Conservation (phyloP, 2,888 invertebrate genomes). For the Ennomos fuscantarius region DNA sequence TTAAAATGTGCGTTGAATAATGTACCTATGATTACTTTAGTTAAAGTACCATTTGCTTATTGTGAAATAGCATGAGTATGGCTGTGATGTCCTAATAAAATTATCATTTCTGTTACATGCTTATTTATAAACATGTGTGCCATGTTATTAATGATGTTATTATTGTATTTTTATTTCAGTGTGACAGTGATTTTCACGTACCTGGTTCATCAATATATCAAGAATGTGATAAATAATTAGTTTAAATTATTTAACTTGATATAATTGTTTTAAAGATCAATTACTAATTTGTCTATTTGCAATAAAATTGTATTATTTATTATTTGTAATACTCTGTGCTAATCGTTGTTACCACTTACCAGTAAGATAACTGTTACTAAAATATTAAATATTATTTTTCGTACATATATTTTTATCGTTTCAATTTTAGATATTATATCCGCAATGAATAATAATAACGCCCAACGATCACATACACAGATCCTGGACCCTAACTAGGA, state of each 20-base stretch:
- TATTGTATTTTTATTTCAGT: constrained; percentile 70
- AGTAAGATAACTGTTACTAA: constrained; percentile 33
- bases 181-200: constrained; percentile 74
- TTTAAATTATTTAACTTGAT: constrained; percentile 8
- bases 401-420: constrained; percentile 3
- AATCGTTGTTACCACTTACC: constrained; percentile 38
- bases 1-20: not conserved
- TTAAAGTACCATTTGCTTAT: not conserved
- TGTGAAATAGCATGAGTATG: not conserved
- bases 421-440: not conserved
- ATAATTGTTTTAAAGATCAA: too few relatives aligned
- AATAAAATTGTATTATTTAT: constrained; percentile 25
- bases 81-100: constrained; percentile 4
- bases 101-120: not conserved
- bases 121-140: constrained; percentile 24
- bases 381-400: constrained; percentile 31
- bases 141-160: constrained; percentile 42
- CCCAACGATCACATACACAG: too few relatives aligned
- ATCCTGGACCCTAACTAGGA: too few relatives aligned
- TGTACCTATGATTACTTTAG: not conserved
- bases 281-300: too few relatives aligned
- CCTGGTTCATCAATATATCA: constrained; percentile 75
- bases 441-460: too few relatives aligned
- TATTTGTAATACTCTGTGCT: constrained; percentile 29
- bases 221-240: constrained; percentile 58